Conservation (phyloP, 2,113 vertebrate species). For the Thinocorus orbignyianus region DNA sequence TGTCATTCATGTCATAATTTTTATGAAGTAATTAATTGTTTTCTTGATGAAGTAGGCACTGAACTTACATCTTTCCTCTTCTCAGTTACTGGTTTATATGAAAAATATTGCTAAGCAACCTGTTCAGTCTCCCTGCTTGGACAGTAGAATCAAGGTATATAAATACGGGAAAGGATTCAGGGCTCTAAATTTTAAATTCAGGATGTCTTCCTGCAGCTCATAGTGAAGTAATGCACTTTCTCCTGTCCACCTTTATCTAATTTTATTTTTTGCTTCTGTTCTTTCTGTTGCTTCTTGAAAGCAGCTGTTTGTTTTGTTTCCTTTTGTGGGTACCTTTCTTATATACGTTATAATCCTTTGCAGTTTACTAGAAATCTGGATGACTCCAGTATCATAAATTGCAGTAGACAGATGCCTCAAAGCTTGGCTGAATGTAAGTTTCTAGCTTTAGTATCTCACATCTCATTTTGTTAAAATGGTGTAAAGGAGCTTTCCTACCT, state of each 20-base stretch:
- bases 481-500: background rate
- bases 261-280: background rate
- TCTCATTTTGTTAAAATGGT: background rate
- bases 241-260: too few species aligned
- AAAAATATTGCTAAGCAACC: background rate
- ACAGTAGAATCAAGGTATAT: background rate
- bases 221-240: background rate
- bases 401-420: background rate
- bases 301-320: background rate
- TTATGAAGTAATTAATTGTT: background rate
- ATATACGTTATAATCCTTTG: background rate
- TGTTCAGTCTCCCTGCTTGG: background rate
- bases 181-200: background rate
- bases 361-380: background rate
- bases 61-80: background rate
- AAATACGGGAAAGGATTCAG: background rate
- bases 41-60: background rate
- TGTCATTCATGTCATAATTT: background rate
- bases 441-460: background rate
- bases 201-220: background rate
- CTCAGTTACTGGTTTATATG: background rate
- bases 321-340: background rate
- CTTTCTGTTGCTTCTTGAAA: background rate
- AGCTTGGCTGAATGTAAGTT: background rate
- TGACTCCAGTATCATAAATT: background rate